Evolutionary conservation across 2,797 vertebrate genomes (phyloP), one percentile per base, ranked within the genome.

Genomic region (Ctenochaetus hawaiiensis): DNA sequence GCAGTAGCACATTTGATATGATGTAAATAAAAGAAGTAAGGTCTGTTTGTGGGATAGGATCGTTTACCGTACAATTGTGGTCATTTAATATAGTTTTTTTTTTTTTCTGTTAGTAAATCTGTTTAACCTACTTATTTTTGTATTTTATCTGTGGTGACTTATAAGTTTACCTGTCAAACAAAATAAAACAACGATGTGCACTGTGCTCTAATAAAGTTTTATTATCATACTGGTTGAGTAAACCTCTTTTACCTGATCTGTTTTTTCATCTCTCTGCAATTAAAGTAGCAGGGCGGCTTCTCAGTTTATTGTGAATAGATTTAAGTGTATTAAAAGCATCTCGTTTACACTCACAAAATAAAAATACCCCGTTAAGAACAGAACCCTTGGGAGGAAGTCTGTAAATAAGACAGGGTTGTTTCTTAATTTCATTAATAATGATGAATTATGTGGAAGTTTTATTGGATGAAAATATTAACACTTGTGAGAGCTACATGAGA

Each of bases 121-220:
- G 78, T 91, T 90, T 84, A 86, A 10, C 39, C 81, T 77, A 86
- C 81, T 77, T 70, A 17, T 74, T 77, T 82, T 72, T 85, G 77
- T 86, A 57, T 84, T 76, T 86, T 77, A 85, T 56, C 23, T n/a
- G 69, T 87, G 72, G 83, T 81, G 56, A 71, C 73, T 43, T 59
- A 72, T 64, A 67, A 59, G 18, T 72, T 80, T 87, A 60, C 39
- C 23, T 67, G 65, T 89, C 72, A 75, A 22, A 83, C 60, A 62
- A 68, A 77, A 62, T 44, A 82, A 54, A 78, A 67, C 80, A 61
- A 75, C 67, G 26, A 84, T 81, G 82, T 87, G 79, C 70, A 78
- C 82, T 86, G 48, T 74, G 74, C 76, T 83, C 75, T 67, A 92
- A 91, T 90, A 91, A 94, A 91, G 72, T 86, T 93, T 87, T 90